A percentile compares a stretch with the other conserved stretches of the same genome.
Conservation (phyloP, 1,140 invertebrate genomes). For the Drosophila kurseongensis region DNA sequence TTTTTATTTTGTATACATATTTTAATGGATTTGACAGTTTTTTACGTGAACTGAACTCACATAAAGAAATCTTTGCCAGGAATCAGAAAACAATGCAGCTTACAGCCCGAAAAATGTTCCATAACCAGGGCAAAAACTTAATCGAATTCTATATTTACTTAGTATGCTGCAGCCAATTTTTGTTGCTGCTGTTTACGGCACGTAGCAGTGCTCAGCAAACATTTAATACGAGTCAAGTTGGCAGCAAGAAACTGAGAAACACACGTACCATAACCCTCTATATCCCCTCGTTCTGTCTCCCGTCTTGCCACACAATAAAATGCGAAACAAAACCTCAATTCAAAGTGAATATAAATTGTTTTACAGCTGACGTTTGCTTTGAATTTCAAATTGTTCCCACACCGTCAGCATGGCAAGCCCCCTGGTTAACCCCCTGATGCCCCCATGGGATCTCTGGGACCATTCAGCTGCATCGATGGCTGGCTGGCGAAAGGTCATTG, state of each 20-base stretch:
- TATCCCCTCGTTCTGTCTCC: conserved; percentile 11
- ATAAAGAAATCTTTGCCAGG: conserved; percentile 5
- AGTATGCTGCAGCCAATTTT: conserved; percentile 59
- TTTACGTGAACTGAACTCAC: conserved; percentile 4
- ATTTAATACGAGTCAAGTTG: conserved; percentile 78
- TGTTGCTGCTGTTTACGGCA: conserved; percentile 64
- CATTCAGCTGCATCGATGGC: conserved; percentile 46
- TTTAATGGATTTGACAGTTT: conserved; percentile 8
- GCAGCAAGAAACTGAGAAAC: conserved; percentile 60
- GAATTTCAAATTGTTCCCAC: conserved; percentile 74
- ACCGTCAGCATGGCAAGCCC: conserved; percentile 42
- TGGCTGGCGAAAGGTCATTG: conserved; percentile 64
- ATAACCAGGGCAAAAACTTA: conserved; percentile 37
- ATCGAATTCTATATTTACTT: conserved; percentile 63
- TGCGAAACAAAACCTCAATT: conserved; percentile 80
- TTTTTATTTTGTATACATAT: conserved; percentile 1
- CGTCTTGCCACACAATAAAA: conserved; percentile 61
- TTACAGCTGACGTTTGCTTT: conserved; percentile 80
- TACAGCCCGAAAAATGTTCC: conserved; percentile 13
- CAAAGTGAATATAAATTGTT: conserved; percentile 83
- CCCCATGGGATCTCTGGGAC: conserved; percentile 1
- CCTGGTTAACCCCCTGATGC: conserved; percentile 9
- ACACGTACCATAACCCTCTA: conserved; percentile 15
- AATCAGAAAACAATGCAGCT: conserved; percentile 12
- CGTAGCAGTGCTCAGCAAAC: conserved; percentile 76